Conservation (phyloP, 2,888 invertebrate species). For the Aspidiotus rigidus region DNA sequence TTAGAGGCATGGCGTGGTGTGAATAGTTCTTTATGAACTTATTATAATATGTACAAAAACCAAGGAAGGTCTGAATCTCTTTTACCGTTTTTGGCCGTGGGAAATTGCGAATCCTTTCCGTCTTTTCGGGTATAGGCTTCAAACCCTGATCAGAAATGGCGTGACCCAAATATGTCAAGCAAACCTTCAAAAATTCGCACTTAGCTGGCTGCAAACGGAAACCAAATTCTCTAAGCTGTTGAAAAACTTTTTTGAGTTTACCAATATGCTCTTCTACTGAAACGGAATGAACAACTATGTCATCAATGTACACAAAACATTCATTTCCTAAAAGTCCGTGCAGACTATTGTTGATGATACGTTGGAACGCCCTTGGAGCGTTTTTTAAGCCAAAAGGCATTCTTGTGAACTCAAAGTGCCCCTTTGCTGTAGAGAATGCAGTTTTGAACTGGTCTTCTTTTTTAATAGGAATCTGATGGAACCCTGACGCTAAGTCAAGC, state of each 20-base stretch:
- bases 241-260: constrained; percentile 25
- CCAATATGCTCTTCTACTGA: constrained; percentile 23
- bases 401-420: constrained; percentile 38
- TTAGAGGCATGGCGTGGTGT: neutral
- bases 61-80: constrained; percentile 5
- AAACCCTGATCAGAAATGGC: neutral
- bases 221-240: constrained; percentile 17
- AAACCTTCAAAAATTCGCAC: too few relatives aligned
- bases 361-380: constrained; percentile 41
- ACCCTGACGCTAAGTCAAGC: constrained; percentile 39
- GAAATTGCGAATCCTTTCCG: neutral
- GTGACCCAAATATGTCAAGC: too few relatives aligned
- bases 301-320: constrained; percentile 37
- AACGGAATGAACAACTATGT: constrained; percentile 35
- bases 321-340: constrained; percentile 37
- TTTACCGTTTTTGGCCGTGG: neutral
- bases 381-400: constrained; percentile 41
- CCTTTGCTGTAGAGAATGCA: constrained; percentile 19
- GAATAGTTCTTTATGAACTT: constrained; percentile 8
- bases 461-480: constrained; percentile 38
- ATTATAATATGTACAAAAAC: neutral
- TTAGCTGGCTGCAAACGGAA: constrained; percentile 27
- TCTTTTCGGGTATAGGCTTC: constrained; percentile 2
- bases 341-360: constrained; percentile 40
- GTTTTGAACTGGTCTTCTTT: constrained; percentile 12